These are phyloP conservation scores for Halisarca cf. caerulea DNA, from an alignment of 37 sponge, comb jelly and placozoan species.

Conservation along the genomic window DNA sequence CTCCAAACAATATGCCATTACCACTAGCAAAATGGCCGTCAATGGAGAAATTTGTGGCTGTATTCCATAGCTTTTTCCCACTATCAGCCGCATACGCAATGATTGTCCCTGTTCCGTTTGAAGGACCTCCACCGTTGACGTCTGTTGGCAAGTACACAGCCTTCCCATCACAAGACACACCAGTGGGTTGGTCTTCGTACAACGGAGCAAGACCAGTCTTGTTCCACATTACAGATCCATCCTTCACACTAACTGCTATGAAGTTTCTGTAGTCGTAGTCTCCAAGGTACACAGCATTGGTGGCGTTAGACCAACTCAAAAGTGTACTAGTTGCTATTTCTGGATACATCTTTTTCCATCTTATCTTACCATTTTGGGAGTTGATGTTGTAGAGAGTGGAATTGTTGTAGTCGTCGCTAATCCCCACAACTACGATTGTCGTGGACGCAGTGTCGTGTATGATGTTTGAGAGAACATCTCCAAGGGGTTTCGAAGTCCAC, in stretches of 20 bases:
- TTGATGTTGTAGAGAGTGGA: no score
- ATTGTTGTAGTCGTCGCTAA: no score
- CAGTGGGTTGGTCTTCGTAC: not conserved
- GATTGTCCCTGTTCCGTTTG: constrained; percentile 9
- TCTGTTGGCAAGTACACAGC: constrained; percentile 20
- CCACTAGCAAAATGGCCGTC: constrained; percentile 30
- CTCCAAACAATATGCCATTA: not conserved
- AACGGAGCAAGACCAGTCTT: not conserved
- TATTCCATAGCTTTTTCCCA: not conserved
- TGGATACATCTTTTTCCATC: no score
- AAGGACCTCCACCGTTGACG: constrained; percentile 4
- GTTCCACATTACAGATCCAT: constrained; percentile 14
- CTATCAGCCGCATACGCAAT: not conserved
- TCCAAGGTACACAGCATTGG: not conserved
- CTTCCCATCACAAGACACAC: not conserved
- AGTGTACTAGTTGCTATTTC: not conserved
- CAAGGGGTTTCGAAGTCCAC: no score
- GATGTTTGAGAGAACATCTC: no score
- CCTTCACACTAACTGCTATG: constrained; percentile 9
- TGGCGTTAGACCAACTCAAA: not conserved
- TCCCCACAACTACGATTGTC: no score
- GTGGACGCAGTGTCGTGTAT: no score
- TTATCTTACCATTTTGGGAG: no score
- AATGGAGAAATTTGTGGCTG: not conserved
- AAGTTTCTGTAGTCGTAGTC: constrained; percentile 8